Evolutionary conservation across 2,888 invertebrate species (phyloP), one percentile per base, ranked within the genome.

Genomic region (Criorhina ranunculi): DNA sequence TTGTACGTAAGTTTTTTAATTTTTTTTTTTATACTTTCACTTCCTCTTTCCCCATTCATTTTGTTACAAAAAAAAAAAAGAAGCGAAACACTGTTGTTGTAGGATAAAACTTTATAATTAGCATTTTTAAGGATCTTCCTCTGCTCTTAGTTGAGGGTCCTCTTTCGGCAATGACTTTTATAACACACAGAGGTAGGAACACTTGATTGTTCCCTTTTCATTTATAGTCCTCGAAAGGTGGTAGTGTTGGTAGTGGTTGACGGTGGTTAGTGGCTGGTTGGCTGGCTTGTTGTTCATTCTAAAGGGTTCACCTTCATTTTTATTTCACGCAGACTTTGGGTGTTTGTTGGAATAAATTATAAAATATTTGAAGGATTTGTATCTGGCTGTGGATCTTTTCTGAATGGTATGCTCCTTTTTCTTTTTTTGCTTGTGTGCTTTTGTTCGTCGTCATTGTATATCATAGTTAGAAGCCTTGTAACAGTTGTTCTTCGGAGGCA

Each of bases 71-170:
- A 62, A 46, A 24, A 29, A 62, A 66, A 60, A 60, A 55, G 24
- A 4, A 24, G 24, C 1, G 24, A 81, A 46, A 57, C 44, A 40
- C 62, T 69, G 64, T 83, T 78, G 57, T 82, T 73, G 73, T 67
- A 55, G 75, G 72, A 67, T 72, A 73, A 79, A 83, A 83, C 73
- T 83, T 79, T 79, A 79, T 83, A 83, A 83, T 83, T 83, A 83
- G 78, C 83, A 83, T 83, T 78, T 83, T 83, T 73, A 73, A 83
- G 73, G 62, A 83, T 57, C 62, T 72, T 44, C 66, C 29, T 55
- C n/a, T 24, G 1, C 24, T 24, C 33, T 40, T 33, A 33, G 9
- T 46, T 19, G 67, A 72, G 73, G 64, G 79, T 78, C 69, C 69
- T 64, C 57, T 62, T 55, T 75, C 51, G 73, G 57, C 83, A 69